Base-by-base conservation (phyloP, 2,113 vertebrate genomes). In the Casuarius casuarius region DNA sequence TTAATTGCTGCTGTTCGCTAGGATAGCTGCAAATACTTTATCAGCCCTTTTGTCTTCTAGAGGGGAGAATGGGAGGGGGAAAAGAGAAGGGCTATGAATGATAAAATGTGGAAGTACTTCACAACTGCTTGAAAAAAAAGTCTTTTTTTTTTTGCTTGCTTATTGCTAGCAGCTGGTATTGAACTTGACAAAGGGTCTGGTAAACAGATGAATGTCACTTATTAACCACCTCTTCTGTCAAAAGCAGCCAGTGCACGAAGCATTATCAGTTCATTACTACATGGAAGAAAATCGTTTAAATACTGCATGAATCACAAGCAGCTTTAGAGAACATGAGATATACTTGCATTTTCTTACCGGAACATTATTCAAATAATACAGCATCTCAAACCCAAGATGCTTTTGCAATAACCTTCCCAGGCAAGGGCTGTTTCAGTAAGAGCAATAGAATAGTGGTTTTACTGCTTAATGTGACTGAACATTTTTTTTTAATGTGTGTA, bases 31-130 rank as follows among this genome's bases (percentile, higher is more conserved):
- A 93, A 77, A 89, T 78, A 51, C 40, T 78, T 86, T 84, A 72
- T 62, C 84, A 90, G 95, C 76, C 92, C 95, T 97, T 92, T n/a
- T 67, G 59, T 10, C 4, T 94, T 97, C 68, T 18, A n/a, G 61
- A 85, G 76, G 68, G 28, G 12, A 80, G 22, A 48, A 52, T 5
- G 78, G 73, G 75, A 74, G 35, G 33, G 19, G 40, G 38, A 29
- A 78, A 87, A 33, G 46, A 76, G 8, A 15, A 58, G 28, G 73
- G 38, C 73, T 35, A 21, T 5, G 3, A 95, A 94, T 5, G 1
- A 51, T 56, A 91, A 95, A 87, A n/a, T 62, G 28, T 19, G n/a
- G 61, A 87, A 95, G 85, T 56, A 71, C 19, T 74, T 86, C 54
- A 65, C 26, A 74, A 86, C 21, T 59, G 44, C 59, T 70, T 56